phyloP scores from a whole-genome alignment of 2,113 vertebrate species.

The Pedionomus torquatus region DNA sequence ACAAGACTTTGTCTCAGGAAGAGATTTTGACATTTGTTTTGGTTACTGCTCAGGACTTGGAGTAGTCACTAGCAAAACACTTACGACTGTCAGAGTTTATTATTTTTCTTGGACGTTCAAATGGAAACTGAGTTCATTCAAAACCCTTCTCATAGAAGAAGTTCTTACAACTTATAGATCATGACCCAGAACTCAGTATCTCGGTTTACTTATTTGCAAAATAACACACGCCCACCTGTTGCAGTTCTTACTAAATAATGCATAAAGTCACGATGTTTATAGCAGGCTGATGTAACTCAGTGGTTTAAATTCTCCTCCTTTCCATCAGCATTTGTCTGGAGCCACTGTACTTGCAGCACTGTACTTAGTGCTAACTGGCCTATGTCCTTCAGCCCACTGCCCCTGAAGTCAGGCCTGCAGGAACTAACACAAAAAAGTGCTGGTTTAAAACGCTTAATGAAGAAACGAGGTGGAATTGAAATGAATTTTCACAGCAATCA shows the following conservation, averaged over 20 bases:
- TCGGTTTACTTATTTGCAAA: neutral
- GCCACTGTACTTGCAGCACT: neutral
- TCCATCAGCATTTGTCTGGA: neutral
- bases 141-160: neutral
- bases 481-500: constrained; percentile 29
- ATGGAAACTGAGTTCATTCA: neutral
- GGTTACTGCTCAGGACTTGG: neutral
- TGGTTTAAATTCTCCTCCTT: neutral
- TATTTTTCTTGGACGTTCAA: neutral
- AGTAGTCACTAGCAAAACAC: neutral
- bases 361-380: neutral
- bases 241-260: neutral
- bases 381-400: neutral
- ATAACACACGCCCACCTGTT: neutral
- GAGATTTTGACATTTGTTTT: neutral
- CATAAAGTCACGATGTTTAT: neutral
- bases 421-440: neutral
- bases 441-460: neutral
- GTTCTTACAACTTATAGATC: neutral
- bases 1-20: neutral
- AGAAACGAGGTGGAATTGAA: neutral
- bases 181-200: neutral
- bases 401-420: neutral
- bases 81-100: neutral
- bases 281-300: neutral